phyloP scores from a whole-genome alignment of 2,797 vertebrate species.

The Spea hammondii region DNA sequence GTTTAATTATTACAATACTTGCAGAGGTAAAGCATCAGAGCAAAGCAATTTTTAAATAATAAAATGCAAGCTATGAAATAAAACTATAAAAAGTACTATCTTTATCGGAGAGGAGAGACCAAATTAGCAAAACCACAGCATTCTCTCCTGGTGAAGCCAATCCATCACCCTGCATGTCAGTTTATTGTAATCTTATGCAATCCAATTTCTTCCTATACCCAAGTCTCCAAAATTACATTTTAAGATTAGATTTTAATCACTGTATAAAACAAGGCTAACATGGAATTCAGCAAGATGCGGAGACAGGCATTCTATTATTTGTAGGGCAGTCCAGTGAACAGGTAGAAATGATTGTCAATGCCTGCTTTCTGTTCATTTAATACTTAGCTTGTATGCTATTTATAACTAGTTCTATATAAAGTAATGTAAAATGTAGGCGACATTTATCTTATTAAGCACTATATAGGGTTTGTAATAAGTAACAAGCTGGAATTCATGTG shows the following conservation, averaged over 20 bases:
- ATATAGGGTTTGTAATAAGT: too few species aligned
- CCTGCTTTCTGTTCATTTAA: too few species aligned
- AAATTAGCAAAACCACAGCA: conserved; percentile 16
- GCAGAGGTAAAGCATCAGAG: too few species aligned
- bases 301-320: conserved; percentile 10
- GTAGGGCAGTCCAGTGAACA: not conserved
- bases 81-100: not conserved
- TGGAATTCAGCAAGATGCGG: conserved; percentile 15
- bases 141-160: conserved; percentile 6
- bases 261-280: conserved; percentile 11
- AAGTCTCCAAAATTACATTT: conserved; percentile 34
- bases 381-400: too few species aligned
- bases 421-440: too few species aligned
- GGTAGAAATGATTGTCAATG: too few species aligned
- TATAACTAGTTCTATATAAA: too few species aligned
- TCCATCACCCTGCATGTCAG: conserved; percentile 25
- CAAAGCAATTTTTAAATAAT: too few species aligned
- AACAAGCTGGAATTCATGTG: too few species aligned
- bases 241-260: conserved; percentile 42
- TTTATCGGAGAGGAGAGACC: not conserved
- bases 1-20: too few species aligned
- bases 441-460: too few species aligned
- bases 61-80: too few species aligned
- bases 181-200: conserved; percentile 32
- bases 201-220: conserved; percentile 28